Percentiles rank a stretch among this genome's conserved stretches.
Conservation (phyloP, 2,113 vertebrate genomes). For the Solea senegalensis region DNA sequence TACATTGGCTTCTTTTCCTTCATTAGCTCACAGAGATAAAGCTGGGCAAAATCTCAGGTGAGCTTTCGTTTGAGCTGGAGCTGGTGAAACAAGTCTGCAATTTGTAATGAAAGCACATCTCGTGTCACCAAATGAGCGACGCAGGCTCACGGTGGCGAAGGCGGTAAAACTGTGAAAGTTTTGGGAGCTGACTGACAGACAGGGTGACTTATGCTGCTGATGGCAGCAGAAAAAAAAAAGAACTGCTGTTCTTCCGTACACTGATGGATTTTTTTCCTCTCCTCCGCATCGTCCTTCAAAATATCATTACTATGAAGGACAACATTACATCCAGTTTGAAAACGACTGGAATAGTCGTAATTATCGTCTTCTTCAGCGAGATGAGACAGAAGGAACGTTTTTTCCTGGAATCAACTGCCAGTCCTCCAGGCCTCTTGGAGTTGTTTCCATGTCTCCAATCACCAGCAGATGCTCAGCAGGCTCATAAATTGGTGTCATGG, state of each 20-base stretch:
- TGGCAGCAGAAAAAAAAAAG: conserved; percentile 27
- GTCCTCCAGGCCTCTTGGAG: neutral
- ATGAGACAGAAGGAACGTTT: neutral
- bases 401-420: neutral
- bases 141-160: neutral
- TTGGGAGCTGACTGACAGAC: conserved; percentile 23
- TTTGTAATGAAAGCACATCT: neutral
- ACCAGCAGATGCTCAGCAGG: conserved; percentile 31
- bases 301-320: neutral
- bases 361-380: neutral
- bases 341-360: neutral
- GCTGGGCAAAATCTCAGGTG: neutral
- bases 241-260: neutral
- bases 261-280: conserved; percentile 31
- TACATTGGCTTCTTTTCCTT: neutral
- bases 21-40: neutral
- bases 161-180: conserved; percentile 3
- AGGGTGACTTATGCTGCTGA: conserved; percentile 27
- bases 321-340: neutral
- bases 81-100: neutral
- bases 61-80: neutral
- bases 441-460: conserved; percentile 17
- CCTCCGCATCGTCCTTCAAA: conserved; percentile 15
- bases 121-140: neutral
- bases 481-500: conserved; percentile 42